phyloP scores from a whole-genome alignment of 2,797 vertebrate genomes.

The Neosilurus mollespiculum region DNA sequence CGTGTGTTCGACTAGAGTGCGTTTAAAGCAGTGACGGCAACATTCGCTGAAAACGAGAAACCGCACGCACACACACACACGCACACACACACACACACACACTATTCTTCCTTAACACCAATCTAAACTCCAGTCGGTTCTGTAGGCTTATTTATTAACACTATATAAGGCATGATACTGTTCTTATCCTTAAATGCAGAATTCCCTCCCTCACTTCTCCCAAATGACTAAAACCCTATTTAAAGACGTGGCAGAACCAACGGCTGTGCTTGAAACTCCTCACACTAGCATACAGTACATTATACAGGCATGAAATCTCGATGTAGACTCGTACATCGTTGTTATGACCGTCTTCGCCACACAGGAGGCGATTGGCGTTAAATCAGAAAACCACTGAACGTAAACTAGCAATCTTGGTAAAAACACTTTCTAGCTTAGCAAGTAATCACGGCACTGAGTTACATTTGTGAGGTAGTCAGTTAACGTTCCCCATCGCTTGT shows the following conservation, averaged over 20 bases:
- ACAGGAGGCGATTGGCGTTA: too few relatives aligned
- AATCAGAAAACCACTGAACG: too few relatives aligned
- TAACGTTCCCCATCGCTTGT: too few relatives aligned
- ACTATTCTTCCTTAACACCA: neutral
- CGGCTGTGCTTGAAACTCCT: too few relatives aligned
- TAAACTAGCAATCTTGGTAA: too few relatives aligned
- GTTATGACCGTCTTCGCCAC: too few relatives aligned
- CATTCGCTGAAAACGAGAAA: neutral
- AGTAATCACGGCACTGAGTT: too few relatives aligned
- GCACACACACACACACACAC: neutral
- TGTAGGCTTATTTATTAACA: neutral
- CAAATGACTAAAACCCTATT: neutral
- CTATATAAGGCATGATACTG: neutral
- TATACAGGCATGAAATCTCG: too few relatives aligned
- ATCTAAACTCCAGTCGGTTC: neutral
- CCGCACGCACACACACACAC: neutral
- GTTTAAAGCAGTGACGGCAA: neutral
- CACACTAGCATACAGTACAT: too few relatives aligned
- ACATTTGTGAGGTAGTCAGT: too few relatives aligned
- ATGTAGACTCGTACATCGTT: too few relatives aligned
- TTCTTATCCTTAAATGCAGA: neutral
- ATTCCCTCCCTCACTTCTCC: neutral
- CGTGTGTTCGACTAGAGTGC: neutral
- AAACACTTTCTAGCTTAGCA: too few relatives aligned
- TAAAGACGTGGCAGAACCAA: neutral